Percentiles rank a stretch among this genome's conserved stretches.
phyloP scores from a whole-genome alignment of 2,888 invertebrate species.

The Chrysolina americana region DNA sequence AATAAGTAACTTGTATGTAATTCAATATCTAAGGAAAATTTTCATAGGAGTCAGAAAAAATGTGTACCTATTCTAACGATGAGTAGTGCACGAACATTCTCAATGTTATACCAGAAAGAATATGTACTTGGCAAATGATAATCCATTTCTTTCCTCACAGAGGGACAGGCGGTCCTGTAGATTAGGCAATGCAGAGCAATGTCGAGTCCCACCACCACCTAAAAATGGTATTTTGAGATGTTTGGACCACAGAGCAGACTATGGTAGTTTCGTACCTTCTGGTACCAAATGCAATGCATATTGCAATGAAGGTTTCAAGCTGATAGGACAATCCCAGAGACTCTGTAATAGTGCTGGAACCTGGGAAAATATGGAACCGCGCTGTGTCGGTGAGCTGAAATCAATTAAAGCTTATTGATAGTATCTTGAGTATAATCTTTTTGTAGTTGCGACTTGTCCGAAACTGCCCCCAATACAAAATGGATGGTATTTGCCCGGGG shows the following conservation, averaged over 20 bases:
- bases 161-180: conserved; percentile 56
- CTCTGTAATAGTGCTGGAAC: conserved; percentile 71
- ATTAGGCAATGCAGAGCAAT: conserved; percentile 51
- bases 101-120: too few species aligned
- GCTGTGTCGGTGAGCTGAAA: conserved; percentile 71
- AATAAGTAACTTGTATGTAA: too few species aligned
- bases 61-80: too few species aligned
- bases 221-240: conserved; percentile 61
- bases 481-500: conserved; percentile 72
- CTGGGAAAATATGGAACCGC: conserved; percentile 71
- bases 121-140: too few species aligned
- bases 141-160: conserved; percentile 4
- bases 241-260: conserved; percentile 48
- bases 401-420: too few species aligned
- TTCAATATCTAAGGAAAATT: too few species aligned
- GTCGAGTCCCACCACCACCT: conserved; percentile 58
- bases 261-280: conserved; percentile 54
- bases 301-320: conserved; percentile 72
- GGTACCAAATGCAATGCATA: conserved; percentile 71
- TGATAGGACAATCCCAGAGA: conserved; percentile 71
- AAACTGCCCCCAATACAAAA: conserved; percentile 69
- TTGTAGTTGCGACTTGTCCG: conserved; percentile 70
- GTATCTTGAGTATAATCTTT: conserved; percentile 6
- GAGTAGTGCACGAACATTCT: too few species aligned
- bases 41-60: too few species aligned